Conservation (phyloP, 2,113 vertebrate genomes). For the Trematomus loennbergii region DNA sequence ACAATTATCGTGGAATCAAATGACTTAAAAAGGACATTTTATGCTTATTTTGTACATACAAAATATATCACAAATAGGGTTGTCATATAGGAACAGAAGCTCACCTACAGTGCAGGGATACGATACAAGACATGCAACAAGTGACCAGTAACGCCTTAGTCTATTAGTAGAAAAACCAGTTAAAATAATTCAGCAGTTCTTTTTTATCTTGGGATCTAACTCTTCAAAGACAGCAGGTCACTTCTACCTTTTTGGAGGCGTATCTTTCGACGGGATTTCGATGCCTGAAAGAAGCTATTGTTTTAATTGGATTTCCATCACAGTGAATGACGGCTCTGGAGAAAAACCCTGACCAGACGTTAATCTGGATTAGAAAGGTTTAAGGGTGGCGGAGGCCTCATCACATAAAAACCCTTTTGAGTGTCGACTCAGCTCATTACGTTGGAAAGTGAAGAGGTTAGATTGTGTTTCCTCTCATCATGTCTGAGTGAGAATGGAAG, state of each 20-base stretch:
- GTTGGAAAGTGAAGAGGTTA: conserved; percentile 24
- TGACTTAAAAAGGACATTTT: too few relatives aligned
- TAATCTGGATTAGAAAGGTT: conserved; percentile 64
- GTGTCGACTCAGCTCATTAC: conserved; percentile 39
- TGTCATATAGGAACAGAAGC: not conserved
- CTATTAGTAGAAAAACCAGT: not conserved
- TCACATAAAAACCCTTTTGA: not conserved
- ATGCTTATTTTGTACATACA: too few relatives aligned
- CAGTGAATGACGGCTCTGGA: not conserved
- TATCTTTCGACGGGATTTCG: not conserved
- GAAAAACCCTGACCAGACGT: conserved; percentile 10
- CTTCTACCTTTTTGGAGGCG: not conserved
- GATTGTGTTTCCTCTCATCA: conserved; percentile 30
- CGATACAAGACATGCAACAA: not conserved
- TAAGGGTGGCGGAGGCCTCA: not conserved
- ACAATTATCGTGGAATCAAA: not conserved
- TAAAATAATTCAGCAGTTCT: too few relatives aligned
- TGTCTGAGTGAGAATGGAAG: not conserved
- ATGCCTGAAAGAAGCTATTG: not conserved
- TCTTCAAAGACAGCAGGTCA: not conserved
- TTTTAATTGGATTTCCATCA: conserved; percentile 49
- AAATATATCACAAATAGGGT: not conserved
- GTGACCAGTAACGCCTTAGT: not conserved
- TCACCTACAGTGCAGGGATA: not conserved
- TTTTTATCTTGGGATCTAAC: not conserved